Base-by-base conservation (phyloP, 2,888 invertebrate species). In the Agriopis leucophaearia region DNA sequence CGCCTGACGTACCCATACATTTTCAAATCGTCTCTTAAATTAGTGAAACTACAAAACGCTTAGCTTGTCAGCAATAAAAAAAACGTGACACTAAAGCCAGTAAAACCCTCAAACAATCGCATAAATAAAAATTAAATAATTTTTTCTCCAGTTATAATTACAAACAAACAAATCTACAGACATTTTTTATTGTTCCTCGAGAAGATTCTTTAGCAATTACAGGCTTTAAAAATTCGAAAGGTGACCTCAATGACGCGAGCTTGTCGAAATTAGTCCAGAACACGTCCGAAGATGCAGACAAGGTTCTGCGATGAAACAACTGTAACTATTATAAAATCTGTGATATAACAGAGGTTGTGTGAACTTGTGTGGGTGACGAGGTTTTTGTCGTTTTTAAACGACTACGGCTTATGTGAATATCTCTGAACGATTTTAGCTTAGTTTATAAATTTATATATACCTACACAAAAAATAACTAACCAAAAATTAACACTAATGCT, bases 151-250 rank as follows among this genome's bases (percentile, higher is more conserved):
- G 38, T 27, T 58, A 27, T 15, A 40, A 51, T 38, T 54, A 40
- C 5, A 4, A 9, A 36, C 36, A 16, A 38, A 0, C 35, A 44
- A 15, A 52, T 44, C 0, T 6, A 40, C 42, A 44, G 12, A 44
- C 36, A 12, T 18, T 38, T 55, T 38, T 57, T 38, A 35, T 48
- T 48, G 47, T 27, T 63, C 42, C 36, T 42, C 44, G 9, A 44
- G 38, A 51, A 50, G 40, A 75, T 73, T 48, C 61, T 52, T 66
- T 57, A 74, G 75, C 75, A 78, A 75, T 71, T 75, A 71, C 64
- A 72, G 56, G 72, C 71, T 74, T 74, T 55, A 38, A 74, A 74
- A 61, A 66, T 78, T 75, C 42, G 73, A 74, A 76, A 77, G 74
- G 73, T 73, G 73, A 78, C 76, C 81, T 78, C 73, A 52, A 62